A percentile compares a stretch with the other conserved stretches of the same genome.
Conservation (phyloP, 1,140 invertebrate genomes). For the Cryptotermes secundus region DNA sequence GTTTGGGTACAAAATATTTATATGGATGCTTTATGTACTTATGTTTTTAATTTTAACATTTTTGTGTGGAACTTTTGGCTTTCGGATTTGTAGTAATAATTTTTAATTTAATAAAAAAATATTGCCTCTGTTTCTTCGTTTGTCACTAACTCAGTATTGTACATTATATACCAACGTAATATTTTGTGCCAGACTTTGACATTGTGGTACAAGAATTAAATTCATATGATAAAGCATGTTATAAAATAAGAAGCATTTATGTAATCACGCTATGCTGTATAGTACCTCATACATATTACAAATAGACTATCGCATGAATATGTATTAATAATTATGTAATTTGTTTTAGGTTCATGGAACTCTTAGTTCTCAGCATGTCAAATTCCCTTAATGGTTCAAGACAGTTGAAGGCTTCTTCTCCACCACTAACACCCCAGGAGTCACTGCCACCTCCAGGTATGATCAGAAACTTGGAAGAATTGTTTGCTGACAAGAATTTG, state of each 20-base stretch:
- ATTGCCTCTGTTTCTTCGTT: too few species aligned
- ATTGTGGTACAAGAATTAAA: too few species aligned
- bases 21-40: too few species aligned
- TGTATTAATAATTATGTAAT: not conserved
- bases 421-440: not conserved
- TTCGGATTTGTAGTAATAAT: too few species aligned
- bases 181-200: too few species aligned
- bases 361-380: not conserved
- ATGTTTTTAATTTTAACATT: too few species aligned
- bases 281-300: not conserved
- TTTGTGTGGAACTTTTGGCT: too few species aligned
- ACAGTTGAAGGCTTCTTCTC: not conserved
- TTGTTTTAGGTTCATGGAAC: not conserved
- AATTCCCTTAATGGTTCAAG: constrained; percentile 6
- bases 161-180: too few species aligned
- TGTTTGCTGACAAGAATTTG: constrained; percentile 36
- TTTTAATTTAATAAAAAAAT: too few species aligned
- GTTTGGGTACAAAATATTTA: too few species aligned
- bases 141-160: too few species aligned
- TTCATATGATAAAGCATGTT: too few species aligned
- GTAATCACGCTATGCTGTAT: not conserved
- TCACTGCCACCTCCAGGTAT: not conserved
- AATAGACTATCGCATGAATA: not conserved
- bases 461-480: not conserved
- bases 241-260: not conserved